These are phyloP conservation scores for Nothobranchius furzeri DNA, from an alignment of 2,113 vertebrate genomes.

Conservation along the genomic window DNA sequence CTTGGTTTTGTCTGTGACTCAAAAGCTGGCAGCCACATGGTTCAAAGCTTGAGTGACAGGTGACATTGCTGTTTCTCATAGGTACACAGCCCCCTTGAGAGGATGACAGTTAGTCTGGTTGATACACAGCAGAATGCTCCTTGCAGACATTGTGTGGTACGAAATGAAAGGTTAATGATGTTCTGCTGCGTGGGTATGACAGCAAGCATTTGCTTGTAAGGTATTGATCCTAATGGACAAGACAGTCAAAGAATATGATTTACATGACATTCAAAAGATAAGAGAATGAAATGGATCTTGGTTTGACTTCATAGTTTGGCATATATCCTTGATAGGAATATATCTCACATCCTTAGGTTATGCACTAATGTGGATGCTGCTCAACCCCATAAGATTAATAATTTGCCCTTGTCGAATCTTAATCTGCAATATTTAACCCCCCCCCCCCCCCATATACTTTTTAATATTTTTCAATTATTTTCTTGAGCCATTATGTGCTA, in stretches of 20 bases:
- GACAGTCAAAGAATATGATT: slow-evolving; percentile 37
- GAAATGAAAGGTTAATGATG: slow-evolving; percentile 37
- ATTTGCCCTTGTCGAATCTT: too few species aligned
- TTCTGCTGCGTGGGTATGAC: slow-evolving; percentile 33
- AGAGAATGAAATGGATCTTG: slow-evolving; percentile 1
- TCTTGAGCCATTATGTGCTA: too few species aligned
- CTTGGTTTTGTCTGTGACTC: slow-evolving; percentile 56
- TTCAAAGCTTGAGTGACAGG: slow-evolving; percentile 66
- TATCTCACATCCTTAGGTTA: too few species aligned
- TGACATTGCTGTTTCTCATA: slow-evolving; percentile 69
- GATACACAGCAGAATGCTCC: slow-evolving; percentile 39
- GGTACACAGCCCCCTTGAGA: slow-evolving; percentile 43
- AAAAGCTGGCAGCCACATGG: slow-evolving; percentile 45
- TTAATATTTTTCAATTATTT: too few species aligned
- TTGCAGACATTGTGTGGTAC: slow-evolving; percentile 40
- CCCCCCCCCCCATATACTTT: too few species aligned
- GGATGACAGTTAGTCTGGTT: slow-evolving; percentile 21
- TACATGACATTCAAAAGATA: slow-evolving; percentile 37
- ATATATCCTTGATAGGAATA: too few species aligned
- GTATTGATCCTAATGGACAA: slow-evolving; percentile 45
- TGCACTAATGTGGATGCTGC: too few species aligned
- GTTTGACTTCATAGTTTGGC: too few species aligned
- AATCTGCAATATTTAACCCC: too few species aligned
- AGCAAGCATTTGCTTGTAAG: slow-evolving; percentile 47
- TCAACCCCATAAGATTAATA: too few species aligned